Percentiles rank a stretch among this genome's conserved stretches.
Evolutionary conservation across 2,888 invertebrate species (phyloP).

Genomic region (Dichetophora obliterata): DNA sequence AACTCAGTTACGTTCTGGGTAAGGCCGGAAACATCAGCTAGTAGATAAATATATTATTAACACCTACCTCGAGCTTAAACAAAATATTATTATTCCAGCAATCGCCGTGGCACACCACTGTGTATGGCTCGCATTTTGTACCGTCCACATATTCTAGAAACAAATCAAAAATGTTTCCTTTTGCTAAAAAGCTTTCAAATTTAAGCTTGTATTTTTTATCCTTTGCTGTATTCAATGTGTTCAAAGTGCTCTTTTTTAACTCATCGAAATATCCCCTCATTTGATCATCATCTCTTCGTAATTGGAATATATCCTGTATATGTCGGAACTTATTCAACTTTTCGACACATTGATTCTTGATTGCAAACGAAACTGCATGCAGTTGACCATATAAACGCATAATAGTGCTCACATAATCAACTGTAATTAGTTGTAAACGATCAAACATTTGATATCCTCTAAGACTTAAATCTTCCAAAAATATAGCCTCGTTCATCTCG

Average conservation of each 20-base stretch:
- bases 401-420: conserved; percentile 65
- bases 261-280: conserved; percentile 56
- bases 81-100: conserved; percentile 68
- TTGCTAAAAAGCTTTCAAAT: conserved; percentile 50
- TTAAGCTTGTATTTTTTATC: conserved; percentile 48
- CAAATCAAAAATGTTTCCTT: conserved; percentile 53
- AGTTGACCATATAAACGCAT: conserved; percentile 70
- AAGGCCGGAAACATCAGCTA: too few relatives aligned
- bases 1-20: too few relatives aligned
- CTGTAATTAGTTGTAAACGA: conserved; percentile 65
- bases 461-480: conserved; percentile 70
- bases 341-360: conserved; percentile 58
- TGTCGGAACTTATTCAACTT: conserved; percentile 51
- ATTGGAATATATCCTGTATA: conserved; percentile 58
- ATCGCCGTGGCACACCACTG: conserved; percentile 66
- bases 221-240: conserved; percentile 47
- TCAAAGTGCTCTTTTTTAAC: conserved; percentile 54
- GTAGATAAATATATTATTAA: too few relatives aligned
- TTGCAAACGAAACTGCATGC: conserved; percentile 71
- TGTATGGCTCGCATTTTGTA: conserved; percentile 60
- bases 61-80: conserved; percentile 53
- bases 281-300: conserved; percentile 51
- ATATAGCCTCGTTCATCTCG: conserved; percentile 69
- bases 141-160: conserved; percentile 52
- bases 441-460: conserved; percentile 69